A percentile compares a stretch with the other conserved stretches of the same genome.
These are phyloP conservation scores for Piscicola geometra DNA, from an alignment of 2,888 invertebrate species.

Conservation along the genomic window DNA sequence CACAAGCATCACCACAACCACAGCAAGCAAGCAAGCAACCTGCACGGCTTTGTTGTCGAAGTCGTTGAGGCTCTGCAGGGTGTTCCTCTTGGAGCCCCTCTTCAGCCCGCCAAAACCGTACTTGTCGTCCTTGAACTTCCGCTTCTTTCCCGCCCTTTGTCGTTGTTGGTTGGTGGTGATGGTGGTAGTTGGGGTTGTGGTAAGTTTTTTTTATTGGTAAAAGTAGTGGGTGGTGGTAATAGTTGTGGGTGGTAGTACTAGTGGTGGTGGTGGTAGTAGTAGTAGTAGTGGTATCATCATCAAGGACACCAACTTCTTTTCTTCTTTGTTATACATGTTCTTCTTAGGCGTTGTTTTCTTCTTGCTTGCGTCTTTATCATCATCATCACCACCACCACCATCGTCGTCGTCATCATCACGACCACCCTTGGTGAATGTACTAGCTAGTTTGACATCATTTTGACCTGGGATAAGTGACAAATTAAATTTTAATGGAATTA, in stretches of 20 bases:
- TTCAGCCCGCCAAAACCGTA: slow-evolving; percentile 95
- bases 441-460: neutral
- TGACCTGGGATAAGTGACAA: neutral
- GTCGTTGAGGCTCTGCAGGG: slow-evolving; percentile 65
- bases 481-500: no score
- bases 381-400: neutral
- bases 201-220: no score
- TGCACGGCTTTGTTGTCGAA: slow-evolving; percentile 27
- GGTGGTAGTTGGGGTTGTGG: no score
- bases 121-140: slow-evolving; percentile 69
- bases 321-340: neutral
- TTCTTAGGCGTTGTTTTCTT: neutral
- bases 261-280: no score
- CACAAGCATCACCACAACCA: no score
- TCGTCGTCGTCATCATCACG: slow-evolving; percentile 4
- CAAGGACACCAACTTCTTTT: neutral
- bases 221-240: no score
- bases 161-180: no score
- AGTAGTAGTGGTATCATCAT: no score
- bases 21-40: no score
- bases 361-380: slow-evolving; percentile 4
- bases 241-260: no score
- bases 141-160: slow-evolving; percentile 50
- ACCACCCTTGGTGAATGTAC: neutral
- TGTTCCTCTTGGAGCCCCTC: slow-evolving; percentile 79